Evolutionary conservation across 2,888 invertebrate species (phyloP).

Genomic region (Bellardia pandia): DNA sequence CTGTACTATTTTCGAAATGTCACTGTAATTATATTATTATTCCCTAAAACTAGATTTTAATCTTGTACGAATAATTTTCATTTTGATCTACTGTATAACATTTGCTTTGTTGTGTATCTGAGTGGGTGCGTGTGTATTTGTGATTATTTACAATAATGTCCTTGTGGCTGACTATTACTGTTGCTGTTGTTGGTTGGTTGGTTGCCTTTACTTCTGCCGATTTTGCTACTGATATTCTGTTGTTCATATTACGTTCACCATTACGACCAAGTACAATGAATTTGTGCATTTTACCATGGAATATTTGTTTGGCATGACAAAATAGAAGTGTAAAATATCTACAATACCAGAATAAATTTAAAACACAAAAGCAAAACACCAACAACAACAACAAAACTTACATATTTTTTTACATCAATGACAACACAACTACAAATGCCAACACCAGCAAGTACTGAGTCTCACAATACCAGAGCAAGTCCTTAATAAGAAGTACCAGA

Average conservation of each 20-base stretch:
- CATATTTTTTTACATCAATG: conserved; percentile 38
- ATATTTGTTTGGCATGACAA: conserved; percentile 52
- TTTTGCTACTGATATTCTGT: conserved; percentile 23
- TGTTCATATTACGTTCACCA: conserved; percentile 10
- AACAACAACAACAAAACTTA: conserved; percentile 23
- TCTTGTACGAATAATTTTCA: neutral
- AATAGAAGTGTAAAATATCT: conserved; percentile 42
- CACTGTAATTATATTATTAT: no score
- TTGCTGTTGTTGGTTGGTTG: neutral
- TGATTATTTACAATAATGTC: conserved; percentile 29
- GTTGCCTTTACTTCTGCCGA: neutral
- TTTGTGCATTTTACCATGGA: conserved; percentile 59
- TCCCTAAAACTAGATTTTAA: no score
- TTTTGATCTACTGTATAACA: neutral
- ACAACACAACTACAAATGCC: conserved; percentile 41
- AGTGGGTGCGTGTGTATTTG: neutral
- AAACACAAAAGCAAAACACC: conserved; percentile 24
- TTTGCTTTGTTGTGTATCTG: neutral
- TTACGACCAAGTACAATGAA: conserved; percentile 39
- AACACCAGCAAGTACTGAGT: conserved; percentile 11
- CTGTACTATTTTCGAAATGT: no score
- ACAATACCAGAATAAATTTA: conserved; percentile 25
- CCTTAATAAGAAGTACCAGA: neutral
- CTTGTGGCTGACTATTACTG: conserved; percentile 19
- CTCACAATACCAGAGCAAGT: neutral